A percentile compares a stretch with the other conserved stretches of the same genome.
phyloP scores from a whole-genome alignment of 2,888 invertebrate species.

The Entomobrya multifasciata region DNA sequence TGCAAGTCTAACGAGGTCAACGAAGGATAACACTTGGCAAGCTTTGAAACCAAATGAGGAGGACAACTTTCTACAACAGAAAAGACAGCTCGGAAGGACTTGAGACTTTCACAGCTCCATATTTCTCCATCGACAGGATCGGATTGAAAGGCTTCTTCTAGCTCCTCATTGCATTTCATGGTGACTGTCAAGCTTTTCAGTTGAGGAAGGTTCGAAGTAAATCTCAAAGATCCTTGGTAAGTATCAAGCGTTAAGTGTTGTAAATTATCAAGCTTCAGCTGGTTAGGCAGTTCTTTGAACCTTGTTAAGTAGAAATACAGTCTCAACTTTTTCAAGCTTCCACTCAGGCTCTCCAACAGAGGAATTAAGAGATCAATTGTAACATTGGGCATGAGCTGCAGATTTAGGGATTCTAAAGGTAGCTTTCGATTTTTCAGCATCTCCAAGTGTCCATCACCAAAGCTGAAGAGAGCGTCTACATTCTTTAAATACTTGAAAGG shows the following conservation, averaged over 20 bases:
- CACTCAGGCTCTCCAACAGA: slow-evolving; percentile 71
- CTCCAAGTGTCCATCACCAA: slow-evolving; percentile 71
- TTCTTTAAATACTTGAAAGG: slow-evolving; percentile 69
- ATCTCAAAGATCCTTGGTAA: slow-evolving; percentile 75
- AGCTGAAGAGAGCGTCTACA: slow-evolving; percentile 73
- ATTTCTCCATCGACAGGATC: slow-evolving; percentile 64
- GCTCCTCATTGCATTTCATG: slow-evolving; percentile 73
- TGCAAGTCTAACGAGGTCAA: slow-evolving; percentile 62
- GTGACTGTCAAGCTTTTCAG: slow-evolving; percentile 69
- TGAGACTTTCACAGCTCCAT: slow-evolving; percentile 70
- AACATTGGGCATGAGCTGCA: slow-evolving; percentile 76
- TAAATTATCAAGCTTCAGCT: slow-evolving; percentile 68
- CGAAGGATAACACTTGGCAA: slow-evolving; percentile 67
- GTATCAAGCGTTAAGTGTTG: slow-evolving; percentile 73
- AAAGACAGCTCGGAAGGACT: slow-evolving; percentile 65
- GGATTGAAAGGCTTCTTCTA: slow-evolving; percentile 72
- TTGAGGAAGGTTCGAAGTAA: slow-evolving; percentile 66
- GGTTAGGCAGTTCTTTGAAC: slow-evolving; percentile 72
- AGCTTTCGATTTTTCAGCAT: slow-evolving; percentile 65
- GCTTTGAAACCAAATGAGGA: slow-evolving; percentile 64
- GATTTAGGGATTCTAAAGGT: slow-evolving; percentile 69
- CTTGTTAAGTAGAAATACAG: slow-evolving; percentile 76
- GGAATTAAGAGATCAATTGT: slow-evolving; percentile 74
- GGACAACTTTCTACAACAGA: slow-evolving; percentile 71
- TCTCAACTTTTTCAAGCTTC: slow-evolving; percentile 72